Base-by-base conservation (phyloP, 2,113 vertebrate genomes). In the Leuciscus idus region DNA sequence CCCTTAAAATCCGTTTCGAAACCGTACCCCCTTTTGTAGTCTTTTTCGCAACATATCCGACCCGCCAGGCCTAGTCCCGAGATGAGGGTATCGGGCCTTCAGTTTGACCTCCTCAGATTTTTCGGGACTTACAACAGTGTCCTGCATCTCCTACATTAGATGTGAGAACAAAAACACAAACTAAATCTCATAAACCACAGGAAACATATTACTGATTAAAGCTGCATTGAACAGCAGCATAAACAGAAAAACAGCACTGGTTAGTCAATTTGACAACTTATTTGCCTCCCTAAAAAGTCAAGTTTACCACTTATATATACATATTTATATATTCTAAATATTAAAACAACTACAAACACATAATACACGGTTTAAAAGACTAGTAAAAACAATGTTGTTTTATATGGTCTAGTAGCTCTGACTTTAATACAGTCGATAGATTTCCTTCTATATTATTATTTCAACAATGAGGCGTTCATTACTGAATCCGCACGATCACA, bases 31-130 rank as follows among this genome's bases (percentile, higher is more conserved):
- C 92, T 99, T 99, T 88, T 98, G 97, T 75, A 99, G 95, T 86
- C 98, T 93, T 93, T 99, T 99, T 92, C 97, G 97, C 92, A 99
- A 95, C 77, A 99, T 95, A 89, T 99, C 98, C 1, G 98, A 98
- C 48, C 98, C 98, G 52, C 97, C 98, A 59, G 97, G 97, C 81
- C 97, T 99, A 88, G 96, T 93, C 87, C 96, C 98, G 61, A 99
- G 94, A 89, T 96, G 96, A 86, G 97, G 97, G 87, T 98, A 99
- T 88, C 97, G 95, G 89, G 97, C 95, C 95, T 99, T 99, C 88
- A 99, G 94, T 87, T 99, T 99, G 86, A 95, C 97, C 94, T 99
- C 98, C 93, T 99, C 98, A 86, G 93, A 95, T 90, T 98, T 99
- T 91, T 99, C 98, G 85, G 98, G 98, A 91, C 96, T 98, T 89